Percentiles rank a stretch among this genome's conserved stretches.
Conservation (phyloP, 2,888 invertebrate genomes). For the Lypha dubia region DNA sequence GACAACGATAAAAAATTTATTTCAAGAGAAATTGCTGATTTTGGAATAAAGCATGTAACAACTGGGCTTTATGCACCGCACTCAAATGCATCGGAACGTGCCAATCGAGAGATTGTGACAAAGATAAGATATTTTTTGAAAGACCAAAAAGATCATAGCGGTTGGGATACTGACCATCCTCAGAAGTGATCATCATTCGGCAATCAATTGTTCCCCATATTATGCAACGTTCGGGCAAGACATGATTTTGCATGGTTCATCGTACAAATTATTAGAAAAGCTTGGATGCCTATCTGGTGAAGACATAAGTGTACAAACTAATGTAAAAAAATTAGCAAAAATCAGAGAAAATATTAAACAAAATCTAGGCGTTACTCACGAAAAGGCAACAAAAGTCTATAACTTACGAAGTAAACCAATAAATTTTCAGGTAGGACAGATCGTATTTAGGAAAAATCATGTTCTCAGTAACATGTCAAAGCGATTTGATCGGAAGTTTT, state of each 20-base stretch:
- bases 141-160: not conserved
- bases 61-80: not conserved
- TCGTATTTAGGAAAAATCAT: not conserved
- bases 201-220: constrained; percentile 20
- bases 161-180: constrained; percentile 9
- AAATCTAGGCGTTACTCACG: constrained; percentile 24
- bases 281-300: constrained; percentile 10
- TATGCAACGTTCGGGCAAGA: constrained; percentile 8
- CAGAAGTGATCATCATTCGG: not conserved
- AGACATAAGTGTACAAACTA: not conserved
- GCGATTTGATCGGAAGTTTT: not conserved
- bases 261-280: constrained; percentile 15
- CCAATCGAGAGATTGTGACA: not conserved
- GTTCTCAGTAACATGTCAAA: not conserved
- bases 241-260: constrained; percentile 2
- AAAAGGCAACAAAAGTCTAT: constrained; percentile 3
- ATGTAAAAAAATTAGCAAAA: not conserved
- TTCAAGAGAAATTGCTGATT: not conserved
- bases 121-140: constrained; percentile 11
- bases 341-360: not conserved
- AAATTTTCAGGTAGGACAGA: not conserved
- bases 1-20: too few relatives aligned
- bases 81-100: not conserved
- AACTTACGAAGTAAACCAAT: constrained; percentile 27
- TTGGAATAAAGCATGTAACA: not conserved